These are phyloP conservation scores for Plutella xylostella DNA, from an alignment of 2,888 invertebrate species.

Conservation along the genomic window DNA sequence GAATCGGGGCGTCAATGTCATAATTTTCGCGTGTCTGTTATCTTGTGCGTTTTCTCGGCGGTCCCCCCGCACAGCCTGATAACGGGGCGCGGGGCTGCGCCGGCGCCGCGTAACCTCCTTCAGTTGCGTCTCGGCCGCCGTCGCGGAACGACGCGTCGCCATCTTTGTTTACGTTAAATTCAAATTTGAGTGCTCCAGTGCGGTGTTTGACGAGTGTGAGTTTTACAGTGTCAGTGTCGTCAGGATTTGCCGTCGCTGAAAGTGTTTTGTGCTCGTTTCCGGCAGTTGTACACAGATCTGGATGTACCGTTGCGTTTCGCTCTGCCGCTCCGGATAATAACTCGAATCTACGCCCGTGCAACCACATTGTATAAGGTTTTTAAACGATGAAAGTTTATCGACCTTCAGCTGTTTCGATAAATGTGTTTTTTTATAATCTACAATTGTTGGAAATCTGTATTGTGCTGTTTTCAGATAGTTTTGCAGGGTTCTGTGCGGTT, in stretches of 20 bases:
- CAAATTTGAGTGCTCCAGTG: neutral
- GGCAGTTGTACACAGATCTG: slow-evolving; percentile 27
- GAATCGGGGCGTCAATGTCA: too few relatives aligned
- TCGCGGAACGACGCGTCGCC: slow-evolving; percentile 30
- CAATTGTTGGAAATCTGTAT: too few relatives aligned
- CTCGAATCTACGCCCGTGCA: slow-evolving; percentile 54
- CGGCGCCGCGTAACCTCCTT: slow-evolving; percentile 36
- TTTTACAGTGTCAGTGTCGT: slow-evolving; percentile 22
- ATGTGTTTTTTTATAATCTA: too few relatives aligned
- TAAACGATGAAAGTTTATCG: slow-evolving; percentile 5
- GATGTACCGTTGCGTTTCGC: slow-evolving; percentile 58
- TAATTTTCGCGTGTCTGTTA: slow-evolving; percentile 31
- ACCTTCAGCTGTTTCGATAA: slow-evolving; percentile 4
- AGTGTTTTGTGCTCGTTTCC: slow-evolving; percentile 27
- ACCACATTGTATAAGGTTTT: slow-evolving; percentile 17
- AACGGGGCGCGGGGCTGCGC: slow-evolving; percentile 51
- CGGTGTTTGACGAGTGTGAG: slow-evolving; percentile 13
- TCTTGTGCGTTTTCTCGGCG: slow-evolving; percentile 51
- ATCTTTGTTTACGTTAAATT: neutral
- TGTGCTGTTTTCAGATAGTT: too few relatives aligned
- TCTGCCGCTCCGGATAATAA: slow-evolving; percentile 60
- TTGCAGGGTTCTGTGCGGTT: too few relatives aligned
- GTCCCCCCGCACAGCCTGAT: slow-evolving; percentile 52
- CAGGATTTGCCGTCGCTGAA: slow-evolving; percentile 15
- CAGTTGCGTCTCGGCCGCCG: slow-evolving; percentile 44